Evolutionary conservation across 2,113 vertebrate genomes (phyloP), one percentile per base, ranked within the genome.

Genomic region (Chitala chitala): DNA sequence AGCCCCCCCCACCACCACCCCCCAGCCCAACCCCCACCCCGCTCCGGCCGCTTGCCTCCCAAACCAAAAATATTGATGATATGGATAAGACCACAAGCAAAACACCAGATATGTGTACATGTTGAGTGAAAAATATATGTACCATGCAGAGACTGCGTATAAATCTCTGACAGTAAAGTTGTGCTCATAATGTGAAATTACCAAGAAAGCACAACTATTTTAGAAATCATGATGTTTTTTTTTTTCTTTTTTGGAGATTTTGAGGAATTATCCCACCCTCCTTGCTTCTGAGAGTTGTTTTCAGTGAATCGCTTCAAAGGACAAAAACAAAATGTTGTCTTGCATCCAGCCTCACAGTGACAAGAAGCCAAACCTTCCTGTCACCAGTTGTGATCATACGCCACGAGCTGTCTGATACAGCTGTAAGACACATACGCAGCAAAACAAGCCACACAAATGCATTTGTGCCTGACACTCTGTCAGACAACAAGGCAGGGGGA

Each of bases 341-440:
- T 7, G 79, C 77, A 58, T 10, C 75, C 75, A 5, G 81, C 74
- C 83, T 81, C 81, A 76, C 78, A 77, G 73, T 70, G 74, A 68
- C 73, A 74, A 76, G 72, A 81, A 82, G 85, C 82, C 84, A 77
- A 88, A 85, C 85, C 85, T 72, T 84, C 81, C 84, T 86, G 86
- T 90, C 89, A 90, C 82, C 75, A 78, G 31, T 82, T 87, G 84
- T 89, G 88, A 91, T 90, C 86, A 86, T 82, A 82, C 75, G 76
- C 77, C 58, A 78, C 66, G 79, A 79, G 84, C 84, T 87, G 83
- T 81, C 86, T 84, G 84, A 82, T 84, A 84, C 86, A 87, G 88
- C 86, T 84, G 86, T 81, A 81, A 86, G 83, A 86, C 81, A 82
- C 66, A 86, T 79, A 88, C 85, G 83, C 82, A 86, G 86, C 79